Evolutionary conservation across 2,113 vertebrate species (phyloP).

Genomic region (Ovis aries): DNA sequence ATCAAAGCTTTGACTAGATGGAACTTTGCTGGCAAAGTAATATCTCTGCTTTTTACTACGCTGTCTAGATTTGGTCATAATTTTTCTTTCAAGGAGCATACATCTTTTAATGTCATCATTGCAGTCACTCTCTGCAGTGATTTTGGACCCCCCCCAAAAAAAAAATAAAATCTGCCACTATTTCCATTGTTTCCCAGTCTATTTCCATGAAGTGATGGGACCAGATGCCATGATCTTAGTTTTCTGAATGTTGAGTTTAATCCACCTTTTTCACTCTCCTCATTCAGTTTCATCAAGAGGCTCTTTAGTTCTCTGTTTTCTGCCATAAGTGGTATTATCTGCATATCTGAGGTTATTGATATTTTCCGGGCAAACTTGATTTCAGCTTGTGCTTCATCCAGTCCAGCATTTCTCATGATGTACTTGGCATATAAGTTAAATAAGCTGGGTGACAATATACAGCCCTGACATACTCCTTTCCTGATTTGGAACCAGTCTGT

Average conservation of each 20-base stretch:
- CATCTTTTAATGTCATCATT: background rate
- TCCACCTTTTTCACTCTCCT: background rate
- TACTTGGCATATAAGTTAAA: background rate
- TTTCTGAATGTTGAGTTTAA: background rate
- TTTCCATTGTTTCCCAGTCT: background rate
- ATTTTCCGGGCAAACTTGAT: background rate
- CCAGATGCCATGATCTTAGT: background rate
- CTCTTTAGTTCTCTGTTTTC: background rate
- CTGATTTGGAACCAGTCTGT: background rate
- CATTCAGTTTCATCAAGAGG: background rate
- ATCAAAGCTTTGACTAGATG: background rate
- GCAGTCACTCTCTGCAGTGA: background rate
- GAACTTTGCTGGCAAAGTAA: background rate
- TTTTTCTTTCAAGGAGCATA: background rate
- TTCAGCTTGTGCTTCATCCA: background rate
- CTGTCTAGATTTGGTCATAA: background rate
- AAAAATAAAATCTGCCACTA: background rate
- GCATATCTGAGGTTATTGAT: background rate
- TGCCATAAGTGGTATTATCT: background rate
- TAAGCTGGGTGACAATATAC: background rate
- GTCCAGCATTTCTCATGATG: background rate
- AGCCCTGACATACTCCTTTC: background rate
- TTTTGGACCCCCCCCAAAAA: background rate
- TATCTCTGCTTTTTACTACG: background rate
- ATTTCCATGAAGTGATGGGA: background rate